phyloP scores from a whole-genome alignment of 2,888 invertebrate genomes.

The Gymnosoma rotundatum region DNA sequence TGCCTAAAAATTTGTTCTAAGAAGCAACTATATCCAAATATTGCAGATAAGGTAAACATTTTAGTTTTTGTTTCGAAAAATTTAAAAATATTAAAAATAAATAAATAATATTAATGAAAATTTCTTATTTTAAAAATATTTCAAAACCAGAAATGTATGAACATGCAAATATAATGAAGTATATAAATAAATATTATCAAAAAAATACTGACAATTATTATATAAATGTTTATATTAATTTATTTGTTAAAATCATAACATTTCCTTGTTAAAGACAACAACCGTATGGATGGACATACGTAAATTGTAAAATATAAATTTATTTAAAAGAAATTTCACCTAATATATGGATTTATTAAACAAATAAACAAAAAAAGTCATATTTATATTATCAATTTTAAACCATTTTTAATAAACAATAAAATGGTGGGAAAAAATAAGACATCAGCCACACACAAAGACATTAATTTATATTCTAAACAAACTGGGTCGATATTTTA shows the following conservation, averaged over 20 bases:
- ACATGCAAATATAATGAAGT: neutral
- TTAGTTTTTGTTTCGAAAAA: neutral
- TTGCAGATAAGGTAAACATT: neutral
- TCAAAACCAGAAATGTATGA: constrained; percentile 1
- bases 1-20: too few species aligned
- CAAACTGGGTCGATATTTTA: constrained; percentile 53
- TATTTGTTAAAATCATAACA: constrained; percentile 36
- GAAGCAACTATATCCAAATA: too few species aligned
- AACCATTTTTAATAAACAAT: constrained; percentile 52
- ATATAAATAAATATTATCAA: too few species aligned
- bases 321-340: too few species aligned
- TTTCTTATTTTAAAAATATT: constrained; percentile 16
- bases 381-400: neutral
- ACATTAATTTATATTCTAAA: constrained; percentile 18
- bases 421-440: constrained; percentile 26
- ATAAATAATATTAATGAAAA: neutral
- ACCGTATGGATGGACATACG: constrained; percentile 18
- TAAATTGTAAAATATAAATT: constrained; percentile 27
- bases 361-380: neutral
- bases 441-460: constrained; percentile 38
- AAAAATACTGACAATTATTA: constrained; percentile 40
- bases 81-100: neutral
- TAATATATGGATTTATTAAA: too few species aligned
- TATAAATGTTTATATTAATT: constrained; percentile 59
- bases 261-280: constrained; percentile 59